Percentiles rank a stretch among this genome's conserved stretches.
phyloP scores from a whole-genome alignment of 2,797 vertebrate species.

The Channallabes apus region DNA sequence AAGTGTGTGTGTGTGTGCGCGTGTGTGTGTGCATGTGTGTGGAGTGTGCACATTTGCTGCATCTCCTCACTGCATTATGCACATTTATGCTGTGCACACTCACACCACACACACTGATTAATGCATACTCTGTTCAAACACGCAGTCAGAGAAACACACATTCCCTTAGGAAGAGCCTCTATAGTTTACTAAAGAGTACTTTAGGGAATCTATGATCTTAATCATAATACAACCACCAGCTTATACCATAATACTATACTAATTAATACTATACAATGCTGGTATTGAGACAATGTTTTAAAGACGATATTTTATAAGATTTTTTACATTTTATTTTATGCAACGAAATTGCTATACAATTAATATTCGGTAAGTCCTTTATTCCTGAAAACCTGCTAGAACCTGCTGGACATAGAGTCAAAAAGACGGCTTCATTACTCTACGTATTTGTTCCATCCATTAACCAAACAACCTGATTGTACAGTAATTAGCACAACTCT shows the following conservation, averaged over 20 bases:
- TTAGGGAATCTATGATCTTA: not conserved
- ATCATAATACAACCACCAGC: not conserved
- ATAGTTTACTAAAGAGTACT: not conserved
- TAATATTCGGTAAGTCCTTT: too few species aligned
- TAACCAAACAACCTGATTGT: too few species aligned
- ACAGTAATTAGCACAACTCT: too few species aligned
- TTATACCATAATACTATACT: not conserved
- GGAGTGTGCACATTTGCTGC: not conserved
- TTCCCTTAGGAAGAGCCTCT: not conserved
- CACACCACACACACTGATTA: slow-evolving; percentile 24
- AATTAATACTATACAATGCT: too few species aligned
- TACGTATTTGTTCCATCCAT: too few species aligned
- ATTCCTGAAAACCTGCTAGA: too few species aligned
- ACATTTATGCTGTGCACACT: not conserved
- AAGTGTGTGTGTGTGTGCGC: slow-evolving; percentile 49
- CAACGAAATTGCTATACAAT: too few species aligned
- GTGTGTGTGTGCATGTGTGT: slow-evolving; percentile 40
- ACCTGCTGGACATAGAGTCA: too few species aligned
- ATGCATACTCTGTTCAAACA: slow-evolving; percentile 1
- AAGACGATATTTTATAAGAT: too few species aligned
- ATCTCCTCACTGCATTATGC: slow-evolving; percentile 27
- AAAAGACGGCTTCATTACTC: too few species aligned
- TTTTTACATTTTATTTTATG: too few species aligned
- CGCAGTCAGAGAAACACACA: slow-evolving; percentile 13
- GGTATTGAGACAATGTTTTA: too few species aligned